These are phyloP conservation scores for Astatoreochromis straeleni DNA, from an alignment of 2,113 vertebrate species.

Conservation along the genomic window DNA sequence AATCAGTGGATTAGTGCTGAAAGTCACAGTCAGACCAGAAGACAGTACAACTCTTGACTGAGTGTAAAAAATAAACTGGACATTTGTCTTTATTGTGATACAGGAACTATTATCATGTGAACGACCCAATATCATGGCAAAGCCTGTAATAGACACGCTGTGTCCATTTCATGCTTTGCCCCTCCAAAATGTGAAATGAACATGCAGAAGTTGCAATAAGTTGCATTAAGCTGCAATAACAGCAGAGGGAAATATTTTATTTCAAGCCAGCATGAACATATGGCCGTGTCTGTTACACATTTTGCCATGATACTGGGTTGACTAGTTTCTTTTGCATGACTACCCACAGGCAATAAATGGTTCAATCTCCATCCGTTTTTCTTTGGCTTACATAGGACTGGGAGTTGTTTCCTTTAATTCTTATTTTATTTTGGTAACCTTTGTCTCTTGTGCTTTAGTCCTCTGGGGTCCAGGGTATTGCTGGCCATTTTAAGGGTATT, in stretches of 20 bases:
- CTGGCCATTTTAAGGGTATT: background rate
- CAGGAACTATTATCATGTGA: too few species aligned
- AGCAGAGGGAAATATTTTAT: too few species aligned
- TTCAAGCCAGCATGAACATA: too few species aligned
- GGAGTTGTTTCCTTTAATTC: background rate
- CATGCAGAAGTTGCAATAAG: too few species aligned
- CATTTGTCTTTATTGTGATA: background rate
- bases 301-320: background rate
- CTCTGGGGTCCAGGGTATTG: background rate
- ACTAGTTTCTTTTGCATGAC: background rate
- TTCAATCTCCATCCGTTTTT: background rate
- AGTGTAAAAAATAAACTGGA: background rate
- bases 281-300: too few species aligned
- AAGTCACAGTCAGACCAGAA: background rate
- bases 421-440: background rate
- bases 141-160: too few species aligned
- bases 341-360: background rate
- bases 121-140: too few species aligned
- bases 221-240: too few species aligned
- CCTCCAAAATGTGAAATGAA: too few species aligned
- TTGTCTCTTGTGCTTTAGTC: background rate
- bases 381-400: background rate
- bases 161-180: too few species aligned
- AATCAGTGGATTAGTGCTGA: background rate
- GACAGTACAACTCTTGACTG: background rate